Evolutionary conservation across 2,113 vertebrate genomes (phyloP).

Genomic region (Anarrhichthys ocellatus): DNA sequence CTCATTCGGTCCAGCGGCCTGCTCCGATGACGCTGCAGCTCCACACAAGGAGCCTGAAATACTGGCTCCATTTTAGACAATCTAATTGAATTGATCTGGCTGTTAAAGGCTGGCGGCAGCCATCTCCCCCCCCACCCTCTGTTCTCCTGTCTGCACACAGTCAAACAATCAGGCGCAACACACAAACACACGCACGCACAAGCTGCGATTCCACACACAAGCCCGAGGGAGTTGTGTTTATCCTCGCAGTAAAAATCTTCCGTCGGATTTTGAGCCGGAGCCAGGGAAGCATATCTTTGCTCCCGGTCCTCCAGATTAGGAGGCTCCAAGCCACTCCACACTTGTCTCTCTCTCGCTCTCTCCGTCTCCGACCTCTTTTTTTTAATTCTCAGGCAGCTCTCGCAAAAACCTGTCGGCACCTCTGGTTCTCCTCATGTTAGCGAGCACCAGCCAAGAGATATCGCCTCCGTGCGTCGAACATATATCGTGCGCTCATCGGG

Average conservation of each 20-base stretch:
- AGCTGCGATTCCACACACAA: conserved; percentile 36
- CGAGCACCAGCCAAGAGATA: conserved; percentile 10
- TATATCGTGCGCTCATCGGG: background rate
- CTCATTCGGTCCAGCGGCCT: conserved; percentile 42
- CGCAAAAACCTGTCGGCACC: conserved; percentile 40
- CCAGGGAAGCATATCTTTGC: conserved; percentile 27
- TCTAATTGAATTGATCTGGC: conserved; percentile 74
- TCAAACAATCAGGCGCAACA: conserved; percentile 59
- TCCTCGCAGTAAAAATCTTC: conserved; percentile 53
- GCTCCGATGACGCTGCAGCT: conserved; percentile 46
- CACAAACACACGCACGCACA: conserved; percentile 21
- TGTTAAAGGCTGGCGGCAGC: conserved; percentile 65
- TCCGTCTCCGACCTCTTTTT: background rate
- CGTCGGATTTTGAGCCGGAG: conserved; percentile 48
- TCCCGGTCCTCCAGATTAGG: conserved; percentile 44
- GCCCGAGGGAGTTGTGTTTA: conserved; percentile 62
- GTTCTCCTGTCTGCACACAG: conserved; percentile 38
- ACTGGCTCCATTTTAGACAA: conserved; percentile 69
- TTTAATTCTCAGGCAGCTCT: background rate
- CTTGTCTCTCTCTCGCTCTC: conserved; percentile 4
- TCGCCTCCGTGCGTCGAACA: background rate
- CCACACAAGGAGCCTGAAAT: conserved; percentile 64
- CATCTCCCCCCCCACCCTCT: background rate
- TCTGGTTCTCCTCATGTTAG: conserved; percentile 7
- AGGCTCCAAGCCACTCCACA: conserved; percentile 14